Evolutionary conservation across 2,797 vertebrate species (phyloP).

Genomic region (Ciconia nigra): DNA sequence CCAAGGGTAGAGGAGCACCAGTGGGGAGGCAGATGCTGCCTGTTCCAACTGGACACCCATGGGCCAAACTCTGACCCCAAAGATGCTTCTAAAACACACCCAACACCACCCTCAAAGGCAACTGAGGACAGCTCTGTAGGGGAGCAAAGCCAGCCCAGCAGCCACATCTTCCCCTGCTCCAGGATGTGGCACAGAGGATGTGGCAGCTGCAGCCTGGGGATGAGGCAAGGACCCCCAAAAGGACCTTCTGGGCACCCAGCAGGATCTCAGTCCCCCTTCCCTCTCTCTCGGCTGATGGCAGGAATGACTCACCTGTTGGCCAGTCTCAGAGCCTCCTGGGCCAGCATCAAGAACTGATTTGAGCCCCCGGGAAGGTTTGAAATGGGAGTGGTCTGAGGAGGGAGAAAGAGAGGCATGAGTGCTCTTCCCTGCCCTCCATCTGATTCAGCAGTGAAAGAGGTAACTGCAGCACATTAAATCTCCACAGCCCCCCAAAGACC

Average conservation of each 20-base stretch:
- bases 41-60: not conserved
- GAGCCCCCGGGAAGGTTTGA: constrained; percentile 41
- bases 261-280: not conserved
- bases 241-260: not conserved
- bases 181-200: not conserved
- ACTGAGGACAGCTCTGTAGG: not conserved
- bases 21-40: not conserved
- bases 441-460: not conserved
- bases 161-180: not conserved
- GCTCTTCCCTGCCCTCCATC: not conserved
- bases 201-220: not conserved
- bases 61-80: not conserved
- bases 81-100: not conserved
- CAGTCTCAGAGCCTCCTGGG: constrained; percentile 77
- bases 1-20: not conserved
- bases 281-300: accelerated
- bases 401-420: not conserved
- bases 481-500: not conserved
- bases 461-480: accelerated
- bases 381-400: constrained; percentile 57
- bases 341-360: constrained; percentile 72
- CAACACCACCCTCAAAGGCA: not conserved
- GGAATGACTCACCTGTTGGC: constrained; percentile 73
- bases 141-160: not conserved
- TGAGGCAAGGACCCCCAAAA: not conserved